Evolutionary conservation across 2,888 invertebrate genomes (phyloP), one percentile per base, ranked within the genome.

Genomic region (Coelopa pilipes): DNA sequence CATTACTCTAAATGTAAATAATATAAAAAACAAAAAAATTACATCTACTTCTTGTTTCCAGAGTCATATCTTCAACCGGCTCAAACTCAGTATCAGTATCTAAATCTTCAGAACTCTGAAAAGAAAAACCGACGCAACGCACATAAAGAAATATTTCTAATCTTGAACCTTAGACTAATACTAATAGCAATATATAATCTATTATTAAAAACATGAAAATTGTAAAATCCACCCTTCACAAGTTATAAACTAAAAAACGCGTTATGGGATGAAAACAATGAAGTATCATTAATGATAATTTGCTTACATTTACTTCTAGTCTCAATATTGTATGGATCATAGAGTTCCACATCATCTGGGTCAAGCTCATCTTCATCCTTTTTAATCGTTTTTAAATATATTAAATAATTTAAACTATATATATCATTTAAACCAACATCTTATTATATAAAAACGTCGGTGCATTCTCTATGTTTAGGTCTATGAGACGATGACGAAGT

Each of bases 231-330:
- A 34, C 7, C 34, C 34, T 34, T 34, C 34, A 34, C 4, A 34
- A 34, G 7, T 34, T 34, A 34, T 4, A 34, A 34, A 4, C 34
- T 7, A 34, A 4, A 7, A 34, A 34, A 34, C 34, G 34, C n/a
- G 7, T 34, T 2, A 34, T 34, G 34, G 7, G 7, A 34, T 34
- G 34, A 34, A 34, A 34, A 34, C 34, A 34, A 34, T 34, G 2
- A 34, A 2, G 34, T 34, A 34, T 34, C 34, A 34, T 34, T 34
- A 34, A 4, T 34, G 10, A 63, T 17, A 13, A 46, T 63, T 34
- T 12, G 21, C 93, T 92, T 91, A 94, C 94, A 96, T 92, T 96
- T 96, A 89, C 96, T 96, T 80, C 95, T 91, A 1, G 95, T 96
- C 87, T 96, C 96, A 82, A 94, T 88, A 0, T 95, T 94, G 88